These are phyloP conservation scores for Parauchenoglanis punctatus DNA, from an alignment of 2,797 vertebrate species.

Conservation along the genomic window DNA sequence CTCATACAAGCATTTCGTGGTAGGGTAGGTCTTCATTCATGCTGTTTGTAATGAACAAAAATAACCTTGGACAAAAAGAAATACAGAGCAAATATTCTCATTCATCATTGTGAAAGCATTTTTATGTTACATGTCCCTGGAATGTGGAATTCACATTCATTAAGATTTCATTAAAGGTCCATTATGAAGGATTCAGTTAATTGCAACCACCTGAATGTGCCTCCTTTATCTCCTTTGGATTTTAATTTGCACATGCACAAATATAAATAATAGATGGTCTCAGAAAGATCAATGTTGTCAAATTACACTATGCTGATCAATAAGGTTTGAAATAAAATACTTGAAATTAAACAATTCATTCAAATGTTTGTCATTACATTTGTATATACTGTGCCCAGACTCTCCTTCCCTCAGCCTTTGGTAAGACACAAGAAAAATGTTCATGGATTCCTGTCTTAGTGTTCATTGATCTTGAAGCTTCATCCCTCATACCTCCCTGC, in stretches of 20 bases:
- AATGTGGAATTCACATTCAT: background rate
- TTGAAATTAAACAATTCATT: background rate
- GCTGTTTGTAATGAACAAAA: background rate
- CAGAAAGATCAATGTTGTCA: background rate
- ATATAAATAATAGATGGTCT: background rate
- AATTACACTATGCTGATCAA: background rate
- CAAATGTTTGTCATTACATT: background rate
- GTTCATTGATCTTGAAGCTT: background rate
- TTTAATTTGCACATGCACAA: background rate
- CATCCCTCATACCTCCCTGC: background rate
- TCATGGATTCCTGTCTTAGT: background rate
- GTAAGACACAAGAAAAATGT: background rate
- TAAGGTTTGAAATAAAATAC: background rate
- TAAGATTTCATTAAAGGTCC: background rate
- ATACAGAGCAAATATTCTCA: background rate
- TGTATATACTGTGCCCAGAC: background rate
- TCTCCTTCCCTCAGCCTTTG: background rate
- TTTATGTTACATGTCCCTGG: background rate
- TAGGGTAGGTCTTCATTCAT: background rate
- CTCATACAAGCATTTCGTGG: background rate
- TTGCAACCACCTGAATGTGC: too few species aligned
- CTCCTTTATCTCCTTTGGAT: background rate
- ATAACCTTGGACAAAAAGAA: background rate
- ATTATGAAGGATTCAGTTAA: too few species aligned
- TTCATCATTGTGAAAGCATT: background rate